Evolutionary conservation across 2,888 invertebrate species (phyloP).

Genomic region (Tinea trinotella): DNA sequence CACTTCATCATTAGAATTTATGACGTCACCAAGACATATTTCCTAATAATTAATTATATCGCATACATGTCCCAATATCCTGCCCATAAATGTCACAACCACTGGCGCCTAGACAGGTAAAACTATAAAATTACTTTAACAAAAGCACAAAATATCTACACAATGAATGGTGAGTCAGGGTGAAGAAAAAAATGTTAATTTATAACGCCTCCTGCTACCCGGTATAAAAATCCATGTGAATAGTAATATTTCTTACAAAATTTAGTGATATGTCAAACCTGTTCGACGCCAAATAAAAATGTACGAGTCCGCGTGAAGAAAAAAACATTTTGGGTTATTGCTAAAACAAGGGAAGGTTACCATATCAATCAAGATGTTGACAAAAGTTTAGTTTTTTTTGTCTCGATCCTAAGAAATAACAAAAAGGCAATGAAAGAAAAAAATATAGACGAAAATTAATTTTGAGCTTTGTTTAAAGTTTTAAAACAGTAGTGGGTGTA

Average conservation of each 20-base stretch:
- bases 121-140: slow-evolving; percentile 49
- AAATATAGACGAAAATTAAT: slow-evolving; percentile 2
- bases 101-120: slow-evolving; percentile 71
- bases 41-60: slow-evolving; percentile 66
- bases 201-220: slow-evolving; percentile 55
- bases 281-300: slow-evolving; percentile 68
- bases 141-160: slow-evolving; percentile 54
- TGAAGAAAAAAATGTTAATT: slow-evolving; percentile 54
- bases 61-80: slow-evolving; percentile 69
- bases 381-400: slow-evolving; percentile 61
- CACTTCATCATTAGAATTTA: slow-evolving; percentile 50
- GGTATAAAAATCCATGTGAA: slow-evolving; percentile 58
- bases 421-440: slow-evolving; percentile 45
- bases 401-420: slow-evolving; percentile 38
- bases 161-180: slow-evolving; percentile 50
- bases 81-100: slow-evolving; percentile 65
- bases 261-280: slow-evolving; percentile 71
- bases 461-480: not conserved
- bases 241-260: slow-evolving; percentile 67
- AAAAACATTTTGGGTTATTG: slow-evolving; percentile 61
- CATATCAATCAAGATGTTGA: slow-evolving; percentile 70
- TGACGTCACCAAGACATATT: slow-evolving; percentile 45
- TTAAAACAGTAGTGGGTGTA: not conserved
- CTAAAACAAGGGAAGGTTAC: slow-evolving; percentile 70
- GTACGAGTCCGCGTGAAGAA: slow-evolving; percentile 46